These are phyloP conservation scores for Clusia tigrina DNA, from an alignment of 2,888 invertebrate genomes.

Conservation along the genomic window DNA sequence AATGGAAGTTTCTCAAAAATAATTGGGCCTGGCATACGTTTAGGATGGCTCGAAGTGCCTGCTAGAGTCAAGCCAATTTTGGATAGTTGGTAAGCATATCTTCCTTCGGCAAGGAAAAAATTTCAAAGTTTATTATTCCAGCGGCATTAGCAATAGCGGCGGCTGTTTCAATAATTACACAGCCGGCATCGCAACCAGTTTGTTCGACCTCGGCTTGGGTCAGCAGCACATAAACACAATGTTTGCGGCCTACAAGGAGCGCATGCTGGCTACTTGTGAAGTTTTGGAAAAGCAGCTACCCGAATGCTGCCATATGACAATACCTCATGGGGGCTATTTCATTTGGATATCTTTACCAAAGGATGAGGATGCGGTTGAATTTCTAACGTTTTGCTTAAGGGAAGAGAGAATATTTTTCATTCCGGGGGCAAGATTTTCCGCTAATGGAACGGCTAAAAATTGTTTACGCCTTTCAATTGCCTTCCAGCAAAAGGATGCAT, in stretches of 20 bases:
- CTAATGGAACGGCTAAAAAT: constrained; percentile 53
- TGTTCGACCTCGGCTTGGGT: constrained; percentile 67
- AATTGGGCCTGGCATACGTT: constrained; percentile 70
- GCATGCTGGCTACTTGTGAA: constrained; percentile 64
- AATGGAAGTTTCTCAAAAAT: constrained; percentile 74
- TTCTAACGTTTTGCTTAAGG: constrained; percentile 62
- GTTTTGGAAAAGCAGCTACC: constrained; percentile 65
- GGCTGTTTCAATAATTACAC: constrained; percentile 71
- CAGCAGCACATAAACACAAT: constrained; percentile 64
- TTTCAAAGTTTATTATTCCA: constrained; percentile 38
- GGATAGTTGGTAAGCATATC: constrained; percentile 56
- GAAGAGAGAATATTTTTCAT: constrained; percentile 65
- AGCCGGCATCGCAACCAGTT: constrained; percentile 66
- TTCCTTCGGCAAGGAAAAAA: background rate
- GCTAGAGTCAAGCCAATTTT: constrained; percentile 61
- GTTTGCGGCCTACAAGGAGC: constrained; percentile 62
- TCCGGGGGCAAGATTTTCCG: constrained; percentile 64
- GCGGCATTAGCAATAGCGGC: constrained; percentile 68
- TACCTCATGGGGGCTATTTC: constrained; percentile 70
- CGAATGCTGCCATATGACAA: constrained; percentile 59
- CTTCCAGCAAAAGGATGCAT: constrained; percentile 63
- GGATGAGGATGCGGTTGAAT: constrained; percentile 57
- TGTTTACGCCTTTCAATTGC: constrained; percentile 66
- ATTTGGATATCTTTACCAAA: constrained; percentile 69
- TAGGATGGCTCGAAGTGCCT: constrained; percentile 73